Evolutionary conservation across 2,888 invertebrate species (phyloP), one percentile per base, ranked within the genome.

Genomic region (Stramonita haemastoma): DNA sequence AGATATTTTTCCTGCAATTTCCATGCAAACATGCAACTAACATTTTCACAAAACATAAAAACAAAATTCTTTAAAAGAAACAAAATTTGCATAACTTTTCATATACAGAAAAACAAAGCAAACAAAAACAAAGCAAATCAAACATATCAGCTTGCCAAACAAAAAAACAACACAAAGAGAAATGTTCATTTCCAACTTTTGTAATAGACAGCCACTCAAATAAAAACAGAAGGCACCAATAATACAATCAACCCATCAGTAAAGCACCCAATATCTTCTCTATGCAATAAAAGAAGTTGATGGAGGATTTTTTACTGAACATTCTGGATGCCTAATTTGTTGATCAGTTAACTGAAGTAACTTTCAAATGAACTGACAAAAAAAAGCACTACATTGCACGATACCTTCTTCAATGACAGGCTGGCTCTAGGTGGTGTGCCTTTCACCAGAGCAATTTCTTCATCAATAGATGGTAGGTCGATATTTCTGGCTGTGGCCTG

Each of bases 381-480:
- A 15, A 36, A 26, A 81, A 11, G 22, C 36, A 36, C 5, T 26
- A 34, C 32, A 22, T 22, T 22, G 4, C 1, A 34, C 26, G 32
- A 81, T 85, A 84, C 88, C 73, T 89, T 89, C 46, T 89, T 88
- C 22, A 36, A 57, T n/a, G n/a, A n/a, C n/a, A n/a, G n/a, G n/a
- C n/a, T n/a, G n/a, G n/a, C n/a, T n/a, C n/a, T n/a, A n/a, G n/a
- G n/a, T n/a, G n/a, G 85, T 73, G 56, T 22, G 4, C 81, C 81
- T 36, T 81, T 84, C 22, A 89, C 84, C 46, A 66, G 70, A 73
- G 88, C 88, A 29, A 89, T 84, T 29, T 89, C 88, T 66, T 89
- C 88, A 46, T 89, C 88, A 85, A 89, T 85, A 29, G 88, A 89
- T n/a, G 88, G 88, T 32, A 89, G 60, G 66, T 89, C 85, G 5